Evolutionary conservation across 2,113 vertebrate genomes (phyloP), one percentile per base, ranked within the genome.

Genomic region (Myiagra hebetior): DNA sequence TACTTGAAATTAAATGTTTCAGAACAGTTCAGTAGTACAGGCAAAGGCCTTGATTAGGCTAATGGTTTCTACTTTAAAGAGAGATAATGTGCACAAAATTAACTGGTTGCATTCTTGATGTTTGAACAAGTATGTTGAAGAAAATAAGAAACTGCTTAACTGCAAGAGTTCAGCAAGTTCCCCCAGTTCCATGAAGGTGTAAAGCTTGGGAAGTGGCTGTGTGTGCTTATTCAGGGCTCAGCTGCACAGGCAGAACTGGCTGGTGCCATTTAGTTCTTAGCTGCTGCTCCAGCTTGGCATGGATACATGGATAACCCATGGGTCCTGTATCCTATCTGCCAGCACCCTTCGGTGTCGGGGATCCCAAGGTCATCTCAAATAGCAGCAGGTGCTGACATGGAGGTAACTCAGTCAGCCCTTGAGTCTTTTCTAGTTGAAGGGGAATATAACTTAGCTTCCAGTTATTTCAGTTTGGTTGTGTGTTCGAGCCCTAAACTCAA

Each of bases 341-440:
- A 80, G 60, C 52, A 7, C 42, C 0, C 0, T 52, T 57, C 5
- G 27, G 24, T 89, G 60, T 65, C 0, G 0, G 41, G 60, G 14
- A 41, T 91, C 46, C 14, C 72, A 65, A n/a, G 52, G 56, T 62
- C 67, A 79, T 62, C 56, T 86, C 62, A 52, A 11, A n/a, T 6
- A 30, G 31, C 72, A 46, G 56, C 27, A 67, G 53, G 41, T 81
- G 64, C 31, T 70, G 22, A 65, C 7, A 30, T 41, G 41, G 26
- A 19, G 42, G 27, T 7, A 21, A 18, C 41, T 60, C 33, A 52
- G 33, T 30, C 41, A 35, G 27, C 39, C 67, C 4, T 42, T 55
- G 9, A 31, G 35, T 16, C 42, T 86, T 31, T 57, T 30, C 26
- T 59, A 11, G 16, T 24, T 78, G 67, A 42, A 88, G 55, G 27